Evolutionary conservation across 2,113 vertebrate species (phyloP), one percentile per base, ranked within the genome.

Genomic region (Neodon shergylaensis): DNA sequence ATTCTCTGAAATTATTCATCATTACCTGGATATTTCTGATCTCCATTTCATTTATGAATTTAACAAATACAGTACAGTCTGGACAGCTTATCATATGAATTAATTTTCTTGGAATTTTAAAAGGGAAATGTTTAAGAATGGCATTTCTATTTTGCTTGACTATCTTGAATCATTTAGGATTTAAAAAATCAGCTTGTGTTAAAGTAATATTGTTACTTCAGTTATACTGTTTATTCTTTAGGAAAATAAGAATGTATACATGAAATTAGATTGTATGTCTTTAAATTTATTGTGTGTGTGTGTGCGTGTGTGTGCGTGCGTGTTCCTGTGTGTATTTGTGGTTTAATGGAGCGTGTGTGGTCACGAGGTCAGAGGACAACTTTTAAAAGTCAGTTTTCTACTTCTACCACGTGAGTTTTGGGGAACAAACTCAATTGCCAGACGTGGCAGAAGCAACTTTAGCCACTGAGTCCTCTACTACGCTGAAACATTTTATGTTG

Each of bases 171-270:
- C 92, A 76, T 94, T 97, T 91, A 97, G 49, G 82, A 95, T 87
- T 96, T 95, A 93, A 94, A 97, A 97, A 97, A 22, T 98, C 76
- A 95, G 72, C 44, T 82, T 86, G 66, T 94, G n/a, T 61, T 94
- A 96, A 52, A 65, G 5, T 92, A 89, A 78, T 10, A n/a, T 31
- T 39, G 33, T 66, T 97, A 73, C 58, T 96, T 98, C 95, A 97
- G 77, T 58, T 98, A 95, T 96, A 93, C 49, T 83, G 93, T 82
- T 91, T 44, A 9, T 96, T 76, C 61, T 77, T 90, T 4, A 78
- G 47, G 47, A 88, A 96, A 94, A 93, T 95, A 54, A 21, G 54
- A 58, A 58, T 58, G 17, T 58, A 58, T 58, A 58, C 5, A 58
- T 19, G 54, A 58, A 58, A 96, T 70, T 93, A 91, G 11, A 8